Base-by-base conservation (phyloP, 2,797 vertebrate genomes). In the Anolis apletophallus region DNA sequence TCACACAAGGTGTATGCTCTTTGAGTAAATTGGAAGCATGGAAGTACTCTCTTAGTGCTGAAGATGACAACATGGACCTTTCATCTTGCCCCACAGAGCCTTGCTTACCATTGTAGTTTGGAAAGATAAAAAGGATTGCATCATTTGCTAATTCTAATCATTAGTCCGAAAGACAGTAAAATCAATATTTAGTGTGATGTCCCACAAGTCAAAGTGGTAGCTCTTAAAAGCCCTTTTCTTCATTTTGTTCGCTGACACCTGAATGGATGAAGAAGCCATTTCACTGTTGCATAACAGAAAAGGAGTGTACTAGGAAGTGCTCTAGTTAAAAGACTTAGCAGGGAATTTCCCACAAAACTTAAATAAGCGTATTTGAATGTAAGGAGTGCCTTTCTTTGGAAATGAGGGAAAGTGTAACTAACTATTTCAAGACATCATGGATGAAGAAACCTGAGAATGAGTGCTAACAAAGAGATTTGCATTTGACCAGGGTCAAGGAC, bases 281-380 rank as follows among this genome's bases (percentile, higher is more conserved):
- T 81, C 71, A 77, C 73, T 87, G 86, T 82, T 84, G 36, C n/a
- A 13, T 83, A 87, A 80, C 87, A 68, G 86, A 89, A 68, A 54
- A 64, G 40, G 54, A 77, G 68, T 89, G 68, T 52, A 87, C 57
- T 89, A 84, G 50, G 36, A 59, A 52, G 73, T 40, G 76, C 72
- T 77, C 23, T 50, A 79, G 77, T 50, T 26, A 23, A 80, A 91
- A 86, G 26, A 0, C 32, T 10, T 36, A 71, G 71, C 17, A 61
- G 79, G 54, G 32, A 0, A 10, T 88, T 89, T 89, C 75, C 54
- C 52, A 36, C 0, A 0, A 73, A 85, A 55, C 6, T 5, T 14
- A 59, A 54, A 61, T 34, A 87, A 87, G 10, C 13, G 59, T 64
- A 78, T 78, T 52, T 78, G 11, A 73, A 52, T 40, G 17, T 26